These are phyloP conservation scores for Trididemnum nubilum DNA, from an alignment of 23 tunicate species.

Conservation along the genomic window DNA sequence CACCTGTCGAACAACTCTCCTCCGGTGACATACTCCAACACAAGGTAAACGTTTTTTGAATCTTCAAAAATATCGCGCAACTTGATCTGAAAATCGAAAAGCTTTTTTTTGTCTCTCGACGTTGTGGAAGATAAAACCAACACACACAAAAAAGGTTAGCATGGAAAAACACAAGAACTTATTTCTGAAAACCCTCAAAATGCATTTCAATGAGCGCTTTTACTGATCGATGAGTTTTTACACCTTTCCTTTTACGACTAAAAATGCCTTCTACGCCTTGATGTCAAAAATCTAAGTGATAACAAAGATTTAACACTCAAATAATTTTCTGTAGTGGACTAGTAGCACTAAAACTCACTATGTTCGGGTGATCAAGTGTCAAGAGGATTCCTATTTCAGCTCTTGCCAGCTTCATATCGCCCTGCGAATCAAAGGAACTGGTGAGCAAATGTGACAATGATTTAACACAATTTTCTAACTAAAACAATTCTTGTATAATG, in stretches of 20 bases:
- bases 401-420: conserved; percentile 52
- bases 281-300: too few species aligned
- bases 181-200: background rate
- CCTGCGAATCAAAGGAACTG: conserved; percentile 32
- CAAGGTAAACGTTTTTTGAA: conserved; percentile 48
- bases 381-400: conserved; percentile 74
- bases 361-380: conserved; percentile 68
- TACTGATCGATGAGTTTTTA: too few species aligned
- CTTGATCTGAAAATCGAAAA: conserved; percentile 60
- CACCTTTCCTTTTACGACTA: too few species aligned
- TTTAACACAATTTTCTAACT: too few species aligned
- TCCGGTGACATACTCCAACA: conserved; percentile 81
- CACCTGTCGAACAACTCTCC: conserved; percentile 97
- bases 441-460: background rate
- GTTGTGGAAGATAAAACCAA: background rate
- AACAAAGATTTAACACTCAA: too few species aligned
- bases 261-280: too few species aligned
- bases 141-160: background rate
- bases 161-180: background rate
- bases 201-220: too few species aligned
- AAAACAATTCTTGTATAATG: too few species aligned
- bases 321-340: too few species aligned
- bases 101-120: too few species aligned
- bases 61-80: conserved; percentile 74
- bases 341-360: conserved; percentile 48